Conservation (phyloP, 2,888 invertebrate genomes). For the Meteorus colon region DNA sequence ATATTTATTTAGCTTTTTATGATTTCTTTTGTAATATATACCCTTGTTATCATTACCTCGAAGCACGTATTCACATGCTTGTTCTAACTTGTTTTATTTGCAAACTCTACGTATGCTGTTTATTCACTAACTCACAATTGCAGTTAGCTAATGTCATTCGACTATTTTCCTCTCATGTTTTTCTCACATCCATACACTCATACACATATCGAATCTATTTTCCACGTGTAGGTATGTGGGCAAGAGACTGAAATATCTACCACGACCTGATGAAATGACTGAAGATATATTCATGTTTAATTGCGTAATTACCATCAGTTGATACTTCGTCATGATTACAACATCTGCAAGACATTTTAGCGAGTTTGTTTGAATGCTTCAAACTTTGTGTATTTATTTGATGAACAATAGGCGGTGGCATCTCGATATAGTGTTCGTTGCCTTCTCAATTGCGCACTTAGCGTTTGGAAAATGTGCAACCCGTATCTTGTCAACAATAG, state of each 20-base stretch:
- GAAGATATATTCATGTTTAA: background rate
- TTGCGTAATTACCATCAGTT: background rate
- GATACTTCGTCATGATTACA: background rate
- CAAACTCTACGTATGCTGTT: constrained; percentile 14
- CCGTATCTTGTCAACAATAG: too few relatives aligned
- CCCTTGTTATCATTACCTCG: constrained; percentile 35
- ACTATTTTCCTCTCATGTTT: constrained; percentile 39
- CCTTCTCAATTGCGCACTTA: too few relatives aligned
- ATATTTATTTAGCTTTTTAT: background rate
- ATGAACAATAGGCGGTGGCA: background rate
- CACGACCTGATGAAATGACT: constrained; percentile 23
- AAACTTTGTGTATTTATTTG: background rate
- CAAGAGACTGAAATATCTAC: background rate
- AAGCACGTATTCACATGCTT: constrained; percentile 50
- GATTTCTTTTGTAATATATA: constrained; percentile 9
- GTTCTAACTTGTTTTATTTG: constrained; percentile 38
- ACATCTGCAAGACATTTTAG: background rate
- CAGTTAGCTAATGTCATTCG: constrained; percentile 51
- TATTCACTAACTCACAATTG: constrained; percentile 27
- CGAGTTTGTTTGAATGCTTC: background rate
- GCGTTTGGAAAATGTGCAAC: too few relatives aligned
- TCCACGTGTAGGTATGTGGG: constrained; percentile 31
- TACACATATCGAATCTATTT: constrained; percentile 11
- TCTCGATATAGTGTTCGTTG: background rate
- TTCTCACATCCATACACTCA: constrained; percentile 33